Conservation (phyloP, 2,888 invertebrate species). For the Octonoba sinensis region DNA sequence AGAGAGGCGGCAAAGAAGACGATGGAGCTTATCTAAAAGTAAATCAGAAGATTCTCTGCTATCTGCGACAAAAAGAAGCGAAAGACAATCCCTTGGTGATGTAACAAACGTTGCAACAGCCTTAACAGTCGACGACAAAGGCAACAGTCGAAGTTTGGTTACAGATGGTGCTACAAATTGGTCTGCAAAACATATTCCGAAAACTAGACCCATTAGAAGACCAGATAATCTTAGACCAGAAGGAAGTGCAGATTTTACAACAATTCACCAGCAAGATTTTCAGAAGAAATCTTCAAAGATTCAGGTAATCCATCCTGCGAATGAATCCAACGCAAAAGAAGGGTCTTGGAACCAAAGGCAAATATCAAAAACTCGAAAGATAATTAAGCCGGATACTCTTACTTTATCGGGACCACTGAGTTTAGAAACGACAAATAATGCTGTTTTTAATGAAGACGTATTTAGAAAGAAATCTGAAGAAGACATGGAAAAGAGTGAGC, state of each 20-base stretch:
- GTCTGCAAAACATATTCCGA: conserved; percentile 45
- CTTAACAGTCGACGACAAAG: conserved; percentile 27
- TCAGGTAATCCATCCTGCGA: background rate
- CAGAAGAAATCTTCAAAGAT: background rate
- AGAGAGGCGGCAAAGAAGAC: conserved; percentile 44
- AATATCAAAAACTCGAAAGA: conserved; percentile 39
- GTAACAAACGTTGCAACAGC: conserved; percentile 17
- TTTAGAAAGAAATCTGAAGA: conserved; percentile 7
- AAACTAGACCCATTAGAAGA: conserved; percentile 45
- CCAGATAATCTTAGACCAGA: conserved; percentile 63
- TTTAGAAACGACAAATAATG: conserved; percentile 29
- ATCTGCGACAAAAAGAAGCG: background rate
- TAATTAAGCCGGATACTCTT: conserved; percentile 35
- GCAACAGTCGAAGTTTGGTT: conserved; percentile 23
- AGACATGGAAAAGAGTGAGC: background rate
- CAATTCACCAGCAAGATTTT: conserved; percentile 46
- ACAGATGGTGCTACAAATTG: background rate
- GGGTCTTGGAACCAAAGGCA: conserved; percentile 46
- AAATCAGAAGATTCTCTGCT: conserved; percentile 1
- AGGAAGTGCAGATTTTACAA: conserved; percentile 62
- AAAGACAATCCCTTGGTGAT: conserved; percentile 1
- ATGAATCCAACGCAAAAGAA: background rate
- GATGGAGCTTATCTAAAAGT: conserved; percentile 47
- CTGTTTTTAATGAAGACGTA: conserved; percentile 11
- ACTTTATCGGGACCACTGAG: conserved; percentile 20